Evolutionary conservation across 2,888 invertebrate species (phyloP).

Genomic region (Habrosyne pyritoides): DNA sequence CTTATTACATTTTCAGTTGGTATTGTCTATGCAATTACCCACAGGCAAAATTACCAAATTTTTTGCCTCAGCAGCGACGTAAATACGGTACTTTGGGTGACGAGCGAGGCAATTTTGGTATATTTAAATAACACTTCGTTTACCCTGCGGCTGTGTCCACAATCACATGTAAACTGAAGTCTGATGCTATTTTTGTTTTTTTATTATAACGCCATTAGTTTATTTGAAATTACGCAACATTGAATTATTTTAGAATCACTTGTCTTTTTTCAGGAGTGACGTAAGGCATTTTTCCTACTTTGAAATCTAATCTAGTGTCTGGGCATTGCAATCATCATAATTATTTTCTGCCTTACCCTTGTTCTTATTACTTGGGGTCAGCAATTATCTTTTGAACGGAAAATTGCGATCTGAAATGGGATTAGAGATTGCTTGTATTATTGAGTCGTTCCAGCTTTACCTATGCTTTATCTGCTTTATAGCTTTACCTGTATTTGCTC

Average conservation of each 20-base stretch:
- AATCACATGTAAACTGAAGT: not conserved
- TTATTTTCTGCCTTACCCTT: not conserved
- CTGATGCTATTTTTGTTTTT: not conserved
- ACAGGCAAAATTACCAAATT: slow-evolving; percentile 22
- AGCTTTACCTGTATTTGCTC: too few relatives aligned
- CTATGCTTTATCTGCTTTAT: too few relatives aligned
- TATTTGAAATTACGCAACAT: too few relatives aligned
- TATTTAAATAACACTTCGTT: not conserved
- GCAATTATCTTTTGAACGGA: not conserved
- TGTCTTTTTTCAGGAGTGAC: too few relatives aligned
- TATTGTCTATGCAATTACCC: slow-evolving; percentile 23
- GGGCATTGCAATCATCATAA: not conserved
- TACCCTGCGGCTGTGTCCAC: not conserved
- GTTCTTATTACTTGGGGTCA: not conserved
- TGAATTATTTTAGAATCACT: too few relatives aligned
- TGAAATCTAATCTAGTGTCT: too few relatives aligned
- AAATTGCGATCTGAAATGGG: not conserved
- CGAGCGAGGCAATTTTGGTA: not conserved
- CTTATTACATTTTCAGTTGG: slow-evolving; percentile 15
- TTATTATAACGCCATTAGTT: not conserved
- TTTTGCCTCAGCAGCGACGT: slow-evolving; percentile 20
- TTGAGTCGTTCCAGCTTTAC: too few relatives aligned
- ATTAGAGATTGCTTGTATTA: not conserved
- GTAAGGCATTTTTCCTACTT: too few relatives aligned
- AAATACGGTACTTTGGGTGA: slow-evolving; percentile 26